These are phyloP conservation scores for Drosophila subobscura DNA, from an alignment of 1,140 invertebrate genomes.

Conservation along the genomic window DNA sequence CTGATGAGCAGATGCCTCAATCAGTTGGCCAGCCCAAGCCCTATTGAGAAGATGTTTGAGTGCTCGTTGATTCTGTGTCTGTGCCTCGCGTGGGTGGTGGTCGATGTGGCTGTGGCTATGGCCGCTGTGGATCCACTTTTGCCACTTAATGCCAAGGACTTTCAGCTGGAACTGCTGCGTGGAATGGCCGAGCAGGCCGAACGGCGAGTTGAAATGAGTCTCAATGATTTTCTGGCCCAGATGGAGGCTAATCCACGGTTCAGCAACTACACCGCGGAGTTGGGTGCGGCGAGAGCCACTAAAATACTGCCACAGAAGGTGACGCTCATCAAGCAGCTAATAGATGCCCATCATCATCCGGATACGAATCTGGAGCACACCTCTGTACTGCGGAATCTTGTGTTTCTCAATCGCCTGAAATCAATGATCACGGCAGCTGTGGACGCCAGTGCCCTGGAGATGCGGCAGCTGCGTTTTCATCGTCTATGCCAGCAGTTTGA, in stretches of 20 bases:
- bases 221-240: conserved; percentile 52
- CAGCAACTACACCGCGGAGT: conserved; percentile 40
- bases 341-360: conserved; percentile 42
- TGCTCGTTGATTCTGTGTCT: conserved; percentile 13
- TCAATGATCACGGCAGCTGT: conserved; percentile 30
- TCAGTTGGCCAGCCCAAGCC: conserved; percentile 28
- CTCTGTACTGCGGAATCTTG: conserved; percentile 61
- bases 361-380: conserved; percentile 49
- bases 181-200: conserved; percentile 33
- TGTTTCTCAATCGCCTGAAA: conserved; percentile 61
- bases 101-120: not conserved
- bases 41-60: conserved; percentile 46
- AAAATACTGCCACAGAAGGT: conserved; percentile 53
- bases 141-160: conserved; percentile 48
- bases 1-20: conserved; percentile 20
- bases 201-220: conserved; percentile 36
- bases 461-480: conserved; percentile 69
- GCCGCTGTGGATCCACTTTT: conserved; percentile 4
- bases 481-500: conserved; percentile 68
- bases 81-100: conserved; percentile 4
- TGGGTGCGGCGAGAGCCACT: conserved; percentile 22
- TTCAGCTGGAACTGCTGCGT: conserved; percentile 57
- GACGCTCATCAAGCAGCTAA: conserved; percentile 66
- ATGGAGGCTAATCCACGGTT: conserved; percentile 30
- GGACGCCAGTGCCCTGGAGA: conserved; percentile 65